phyloP scores from a whole-genome alignment of 1,140 invertebrate genomes.

The Halictus rubicundus region DNA sequence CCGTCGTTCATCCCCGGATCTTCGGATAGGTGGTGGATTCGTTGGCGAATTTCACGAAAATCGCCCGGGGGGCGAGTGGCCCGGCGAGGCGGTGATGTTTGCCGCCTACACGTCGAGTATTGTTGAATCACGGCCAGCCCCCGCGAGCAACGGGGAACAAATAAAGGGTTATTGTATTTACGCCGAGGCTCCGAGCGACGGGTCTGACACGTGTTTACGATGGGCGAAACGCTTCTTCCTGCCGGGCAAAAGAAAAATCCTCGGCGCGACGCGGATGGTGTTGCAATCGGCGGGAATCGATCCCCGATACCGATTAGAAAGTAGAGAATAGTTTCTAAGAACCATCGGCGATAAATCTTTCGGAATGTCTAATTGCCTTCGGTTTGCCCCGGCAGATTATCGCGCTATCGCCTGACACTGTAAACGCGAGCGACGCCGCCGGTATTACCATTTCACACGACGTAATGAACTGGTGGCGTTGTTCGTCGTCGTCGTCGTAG shows the following conservation, averaged over 20 bases:
- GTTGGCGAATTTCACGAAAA: constrained; percentile 67
- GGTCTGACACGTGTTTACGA: constrained; percentile 56
- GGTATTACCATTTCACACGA: constrained; percentile 67
- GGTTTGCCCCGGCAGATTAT: constrained; percentile 23
- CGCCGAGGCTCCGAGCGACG: constrained; percentile 67
- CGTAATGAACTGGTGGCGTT: constrained; percentile 51
- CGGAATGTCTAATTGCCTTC: constrained; percentile 7
- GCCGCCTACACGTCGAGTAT: constrained; percentile 72
- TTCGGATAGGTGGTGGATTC: constrained; percentile 49
- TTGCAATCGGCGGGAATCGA: background rate
- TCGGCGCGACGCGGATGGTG: too few relatives aligned
- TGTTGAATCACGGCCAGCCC: constrained; percentile 78
- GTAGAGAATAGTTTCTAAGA: background rate
- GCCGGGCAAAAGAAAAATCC: constrained; percentile 19
- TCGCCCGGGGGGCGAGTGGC: constrained; percentile 66
- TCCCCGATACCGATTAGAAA: background rate
- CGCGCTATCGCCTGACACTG: constrained; percentile 51
- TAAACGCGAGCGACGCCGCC: constrained; percentile 50
- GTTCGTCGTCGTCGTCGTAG: background rate
- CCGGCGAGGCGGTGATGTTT: constrained; percentile 69
- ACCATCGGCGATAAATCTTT: constrained; percentile 7
- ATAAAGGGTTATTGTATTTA: constrained; percentile 82
- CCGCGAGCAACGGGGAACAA: constrained; percentile 71
- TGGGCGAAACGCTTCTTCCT: constrained; percentile 42
- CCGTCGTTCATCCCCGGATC: constrained; percentile 53